Conservation (phyloP, 2,797 vertebrate species). For the Decapterus maruadsi region DNA sequence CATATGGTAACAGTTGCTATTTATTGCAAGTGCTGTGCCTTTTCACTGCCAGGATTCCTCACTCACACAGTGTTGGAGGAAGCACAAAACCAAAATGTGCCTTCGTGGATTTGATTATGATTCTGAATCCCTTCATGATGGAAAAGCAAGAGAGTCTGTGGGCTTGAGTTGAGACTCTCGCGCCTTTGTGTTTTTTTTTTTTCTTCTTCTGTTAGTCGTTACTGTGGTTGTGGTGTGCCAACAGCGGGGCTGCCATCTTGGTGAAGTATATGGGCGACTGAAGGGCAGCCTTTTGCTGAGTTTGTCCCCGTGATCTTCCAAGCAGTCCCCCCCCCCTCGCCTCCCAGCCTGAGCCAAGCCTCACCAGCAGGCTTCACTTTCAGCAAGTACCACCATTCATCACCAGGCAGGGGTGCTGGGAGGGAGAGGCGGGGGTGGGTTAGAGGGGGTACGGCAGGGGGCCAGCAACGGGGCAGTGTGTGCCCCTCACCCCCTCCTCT, state of each 20-base stretch:
- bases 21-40: conserved; percentile 47
- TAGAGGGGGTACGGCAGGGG: conserved; percentile 65
- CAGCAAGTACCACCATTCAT: conserved; percentile 88
- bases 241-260: conserved; percentile 48
- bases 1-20: conserved; percentile 61
- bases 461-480: conserved; percentile 76
- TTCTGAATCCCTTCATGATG: conserved; percentile 29
- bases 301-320: conserved; percentile 77
- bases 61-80: conserved; percentile 35
- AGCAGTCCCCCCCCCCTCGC: conserved; percentile 70
- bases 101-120: conserved; percentile 47
- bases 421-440: neutral
- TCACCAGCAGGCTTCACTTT: conserved; percentile 87
- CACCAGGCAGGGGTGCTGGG: conserved; percentile 83
- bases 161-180: conserved; percentile 14
- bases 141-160: conserved; percentile 32
- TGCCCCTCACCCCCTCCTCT: conserved; percentile 69
- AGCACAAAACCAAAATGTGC: conserved; percentile 33
- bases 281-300: conserved; percentile 81
- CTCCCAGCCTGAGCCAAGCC: conserved; percentile 79
- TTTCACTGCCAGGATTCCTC: conserved; percentile 42
- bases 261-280: conserved; percentile 67
- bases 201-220: neutral
- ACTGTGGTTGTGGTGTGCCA: conserved; percentile 60
- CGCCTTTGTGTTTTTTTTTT: neutral